Conservation (phyloP, 1,140 invertebrate species). For the Hycleus cichorii region DNA sequence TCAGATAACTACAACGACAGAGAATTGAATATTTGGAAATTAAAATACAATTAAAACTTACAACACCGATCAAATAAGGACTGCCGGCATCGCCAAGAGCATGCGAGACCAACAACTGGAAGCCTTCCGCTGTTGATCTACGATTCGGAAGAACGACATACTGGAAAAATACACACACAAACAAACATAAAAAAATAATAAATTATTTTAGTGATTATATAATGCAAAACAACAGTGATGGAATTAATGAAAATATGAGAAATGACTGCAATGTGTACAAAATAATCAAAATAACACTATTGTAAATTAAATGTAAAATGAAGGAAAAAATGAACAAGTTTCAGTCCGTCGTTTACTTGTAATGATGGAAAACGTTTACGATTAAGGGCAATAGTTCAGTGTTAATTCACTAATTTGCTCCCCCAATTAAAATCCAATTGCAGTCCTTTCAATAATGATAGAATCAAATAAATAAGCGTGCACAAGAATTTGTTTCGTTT, state of each 20-base stretch:
- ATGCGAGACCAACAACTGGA: conserved; percentile 91
- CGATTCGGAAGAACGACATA: conserved; percentile 88
- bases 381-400: too few relatives aligned
- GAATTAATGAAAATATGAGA: neutral
- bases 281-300: conserved; percentile 3
- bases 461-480: too few relatives aligned
- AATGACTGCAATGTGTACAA: conserved; percentile 11
- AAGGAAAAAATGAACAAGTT: neutral
- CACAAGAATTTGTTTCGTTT: too few relatives aligned
- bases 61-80: conserved; percentile 85
- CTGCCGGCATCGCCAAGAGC: conserved; percentile 89
- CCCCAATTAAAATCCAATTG: too few relatives aligned
- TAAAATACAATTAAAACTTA: conserved; percentile 47
- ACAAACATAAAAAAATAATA: too few relatives aligned
- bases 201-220: too few relatives aligned
- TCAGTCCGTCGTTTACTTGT: conserved; percentile 8
- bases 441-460: too few relatives aligned
- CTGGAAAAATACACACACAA: conserved; percentile 46
- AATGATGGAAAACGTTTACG: neutral
- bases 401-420: too few relatives aligned
- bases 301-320: too few relatives aligned
- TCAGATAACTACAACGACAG: conserved; percentile 55
- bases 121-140: conserved; percentile 86
- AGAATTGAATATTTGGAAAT: neutral
- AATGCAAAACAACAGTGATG: too few relatives aligned